A percentile compares a stretch with the other conserved stretches of the same genome.
Conservation (phyloP, 2,888 invertebrate species). For the Meandrusa payeni region DNA sequence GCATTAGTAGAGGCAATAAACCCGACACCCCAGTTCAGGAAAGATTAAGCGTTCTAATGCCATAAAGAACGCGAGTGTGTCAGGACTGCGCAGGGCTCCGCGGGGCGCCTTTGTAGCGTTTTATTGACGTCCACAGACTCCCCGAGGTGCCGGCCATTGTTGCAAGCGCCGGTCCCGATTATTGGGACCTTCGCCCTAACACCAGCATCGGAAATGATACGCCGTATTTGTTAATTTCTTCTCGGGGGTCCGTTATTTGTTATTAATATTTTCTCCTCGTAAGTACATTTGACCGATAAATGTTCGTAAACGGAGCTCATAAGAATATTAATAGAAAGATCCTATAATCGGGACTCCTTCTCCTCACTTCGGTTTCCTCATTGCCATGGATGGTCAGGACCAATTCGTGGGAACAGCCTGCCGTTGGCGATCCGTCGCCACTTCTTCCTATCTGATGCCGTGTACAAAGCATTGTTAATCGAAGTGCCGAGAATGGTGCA, state of each 20-base stretch:
- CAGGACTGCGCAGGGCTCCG: slow-evolving; percentile 36
- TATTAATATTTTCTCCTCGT: slow-evolving; percentile 20
- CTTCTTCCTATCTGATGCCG: too few relatives aligned
- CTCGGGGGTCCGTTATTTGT: slow-evolving; percentile 32
- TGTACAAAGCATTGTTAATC: too few relatives aligned
- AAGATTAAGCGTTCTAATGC: slow-evolving; percentile 61
- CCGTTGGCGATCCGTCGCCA: too few relatives aligned
- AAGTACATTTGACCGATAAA: slow-evolving; percentile 9
- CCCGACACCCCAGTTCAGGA: slow-evolving; percentile 46
- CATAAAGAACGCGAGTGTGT: slow-evolving; percentile 49
- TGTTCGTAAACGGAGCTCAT: background rate
- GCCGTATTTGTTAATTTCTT: slow-evolving; percentile 52
- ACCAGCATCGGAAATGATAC: slow-evolving; percentile 42
- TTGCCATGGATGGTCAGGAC: too few relatives aligned
- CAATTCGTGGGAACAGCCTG: too few relatives aligned
- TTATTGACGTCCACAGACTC: slow-evolving; percentile 64
- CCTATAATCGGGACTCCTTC: background rate
- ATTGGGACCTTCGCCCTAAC: slow-evolving; percentile 42
- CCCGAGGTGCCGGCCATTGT: slow-evolving; percentile 47
- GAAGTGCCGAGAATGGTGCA: too few relatives aligned
- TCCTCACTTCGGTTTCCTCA: too few relatives aligned
- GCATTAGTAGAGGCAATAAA: slow-evolving; percentile 55
- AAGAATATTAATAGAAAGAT: background rate
- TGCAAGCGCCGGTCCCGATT: slow-evolving; percentile 38
- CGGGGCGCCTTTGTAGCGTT: slow-evolving; percentile 62